Evolutionary conservation across 2,797 vertebrate genomes (phyloP), one percentile per base, ranked within the genome.

Genomic region (Darevskia mixta): DNA sequence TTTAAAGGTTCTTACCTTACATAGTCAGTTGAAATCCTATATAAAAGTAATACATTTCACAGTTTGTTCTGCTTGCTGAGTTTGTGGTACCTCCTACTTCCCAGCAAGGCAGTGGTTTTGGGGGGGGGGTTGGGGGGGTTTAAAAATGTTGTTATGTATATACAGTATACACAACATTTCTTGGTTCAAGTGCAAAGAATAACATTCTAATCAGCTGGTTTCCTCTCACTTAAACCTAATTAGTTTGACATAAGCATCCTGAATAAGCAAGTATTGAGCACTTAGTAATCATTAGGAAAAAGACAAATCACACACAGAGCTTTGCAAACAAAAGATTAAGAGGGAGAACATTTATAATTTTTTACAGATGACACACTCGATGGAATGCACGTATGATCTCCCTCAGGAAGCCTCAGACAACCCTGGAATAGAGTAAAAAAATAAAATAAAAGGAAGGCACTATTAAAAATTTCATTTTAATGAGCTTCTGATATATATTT

Each of bases 151-250:
- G 89, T 92, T 92, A 86, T 93, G 93, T 95, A 90, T 91, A 96
- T 97, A 35, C 35, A 35, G 35, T 35, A 96, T 96, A 97, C 97
- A 97, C 97, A 97, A 96, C 97, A 98, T 98, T 97, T 98, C 97
- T 97, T 96, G 97, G 95, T 97, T 97, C 89, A 93, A 97, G 97
- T 97, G 97, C 97, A 97, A 97, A 97, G 95, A 96, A 97, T 98
- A 98, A 97, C 98, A 98, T 97, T 97, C 97, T 98, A 97, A 98
- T 98, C 97, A 98, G 96, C 96, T 95, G 96, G 96, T 97, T 98
- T 98, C 97, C 97, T 97, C 97, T 98, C 98, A 97, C 97, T 98
- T 98, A 97, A 98, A 97, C 97, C 97, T 97, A 97, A 98, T 98
- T 98, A 97, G 97, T 95, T 97, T 96, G 96, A 97, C 96, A 98